Evolutionary conservation across 2,113 vertebrate genomes (phyloP).

Genomic region (Oncorhynchus keta): DNA sequence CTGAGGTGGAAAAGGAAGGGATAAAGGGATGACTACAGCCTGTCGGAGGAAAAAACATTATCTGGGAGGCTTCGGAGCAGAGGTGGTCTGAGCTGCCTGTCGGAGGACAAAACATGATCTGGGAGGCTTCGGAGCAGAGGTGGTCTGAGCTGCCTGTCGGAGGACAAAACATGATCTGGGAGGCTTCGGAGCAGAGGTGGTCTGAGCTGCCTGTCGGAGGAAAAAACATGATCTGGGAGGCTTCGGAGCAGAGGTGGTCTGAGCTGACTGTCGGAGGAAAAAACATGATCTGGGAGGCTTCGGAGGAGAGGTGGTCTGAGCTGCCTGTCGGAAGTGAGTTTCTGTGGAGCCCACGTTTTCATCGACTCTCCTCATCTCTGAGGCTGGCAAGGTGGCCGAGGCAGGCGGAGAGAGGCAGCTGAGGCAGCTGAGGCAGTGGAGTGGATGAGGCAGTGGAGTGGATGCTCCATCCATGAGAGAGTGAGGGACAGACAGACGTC

Average conservation of each 20-base stretch:
- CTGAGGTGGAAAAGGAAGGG: not conserved
- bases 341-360: conserved; percentile 20
- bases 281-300: not conserved
- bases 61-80: not conserved
- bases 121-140: not conserved
- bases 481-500: not conserved
- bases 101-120: not conserved
- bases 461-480: not conserved
- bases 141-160: not conserved
- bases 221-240: not conserved
- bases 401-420: not conserved
- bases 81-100: not conserved
- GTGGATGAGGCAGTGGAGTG: not conserved
- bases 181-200: not conserved
- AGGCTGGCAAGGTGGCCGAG: not conserved
- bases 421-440: not conserved
- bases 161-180: not conserved
- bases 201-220: not conserved
- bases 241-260: not conserved
- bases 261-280: not conserved
- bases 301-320: not conserved
- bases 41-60: not conserved
- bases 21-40: too few relatives aligned
- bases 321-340: not conserved
- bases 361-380: conserved; percentile 38